Evolutionary conservation across 2,797 vertebrate genomes (phyloP), one percentile per base, ranked within the genome.

Genomic region (Iguana delicatissima): DNA sequence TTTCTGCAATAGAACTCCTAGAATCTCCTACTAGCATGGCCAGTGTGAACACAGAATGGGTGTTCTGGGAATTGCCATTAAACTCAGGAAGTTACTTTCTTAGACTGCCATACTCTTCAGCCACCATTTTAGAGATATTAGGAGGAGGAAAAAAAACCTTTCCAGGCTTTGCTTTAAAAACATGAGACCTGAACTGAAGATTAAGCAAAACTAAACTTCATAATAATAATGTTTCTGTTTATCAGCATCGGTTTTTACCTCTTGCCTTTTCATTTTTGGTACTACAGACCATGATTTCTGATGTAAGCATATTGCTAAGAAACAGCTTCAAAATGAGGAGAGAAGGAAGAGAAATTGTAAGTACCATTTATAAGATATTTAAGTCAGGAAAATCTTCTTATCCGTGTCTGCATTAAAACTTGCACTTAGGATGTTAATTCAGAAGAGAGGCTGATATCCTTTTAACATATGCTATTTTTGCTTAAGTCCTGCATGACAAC

Each of bases 401-500:
- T 90, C 85, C 74, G 90, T 2, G 73, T 64, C 86, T 91, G 91
- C 80, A 86, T 92, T 91, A 86, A 91, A 91, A 92, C 55, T 52
- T 0, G 0, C 84, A 85, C 89, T 89, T 86, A 95, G 91, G 88
- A 87, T 64, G 80, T 57, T 74, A 89, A 42, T 88, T 92, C 89
- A 0, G 0, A 83, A 85, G 4, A 91, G 76, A 1, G 14, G 38
- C 73, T 90, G 73, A 86, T 89, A 84, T 86, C 93, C 90, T 79
- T 90, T 89, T 64, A 95, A 93, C 62, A 79, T 79, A 90, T 64
- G 80, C 94, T 88, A 89, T 84, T 94, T 95, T 93, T 94, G 89
- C 89, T 32, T 91, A 81, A 64, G 38, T 80, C 92, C 92, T 62
- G 62, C 86, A 2, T n/a, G 79, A 92, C 77, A 59, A 20, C 26